A percentile compares a stretch with the other conserved stretches of the same genome.
Conservation (phyloP, 2,797 vertebrate genomes). For the Coregonus suidteri region DNA sequence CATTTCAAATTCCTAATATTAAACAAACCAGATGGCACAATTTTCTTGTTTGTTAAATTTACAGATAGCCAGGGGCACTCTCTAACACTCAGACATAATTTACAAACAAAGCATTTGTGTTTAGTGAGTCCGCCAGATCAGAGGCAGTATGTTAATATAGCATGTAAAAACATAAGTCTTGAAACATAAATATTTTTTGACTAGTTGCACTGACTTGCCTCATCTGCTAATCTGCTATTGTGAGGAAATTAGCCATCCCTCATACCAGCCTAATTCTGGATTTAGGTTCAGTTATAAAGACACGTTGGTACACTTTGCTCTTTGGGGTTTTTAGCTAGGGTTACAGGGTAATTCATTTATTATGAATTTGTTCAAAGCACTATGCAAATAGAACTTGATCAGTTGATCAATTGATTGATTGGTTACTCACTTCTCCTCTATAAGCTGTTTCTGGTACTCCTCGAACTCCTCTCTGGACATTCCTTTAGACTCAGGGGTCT, state of each 20-base stretch:
- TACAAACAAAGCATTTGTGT: too few species aligned
- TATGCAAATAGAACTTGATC: neutral
- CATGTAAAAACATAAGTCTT: too few species aligned
- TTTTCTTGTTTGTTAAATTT: too few species aligned
- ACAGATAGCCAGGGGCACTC: too few species aligned
- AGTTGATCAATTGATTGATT: neutral
- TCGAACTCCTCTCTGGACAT: slow-evolving; percentile 76
- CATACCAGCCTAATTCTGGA: too few species aligned
- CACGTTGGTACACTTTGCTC: neutral
- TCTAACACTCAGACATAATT: too few species aligned
- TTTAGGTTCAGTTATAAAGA: neutral
- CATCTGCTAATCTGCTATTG: slow-evolving; percentile 35
- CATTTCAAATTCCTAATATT: too few species aligned
- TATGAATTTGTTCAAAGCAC: neutral
- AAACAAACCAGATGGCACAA: too few species aligned
- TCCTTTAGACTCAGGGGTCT: slow-evolving; percentile 54
- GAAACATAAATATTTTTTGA: neutral
- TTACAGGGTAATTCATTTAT: neutral
- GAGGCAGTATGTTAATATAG: too few species aligned
- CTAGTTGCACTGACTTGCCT: slow-evolving; percentile 22
- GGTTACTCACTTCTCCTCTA: slow-evolving; percentile 79
- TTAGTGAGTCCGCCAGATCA: too few species aligned
- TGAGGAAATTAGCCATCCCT: slow-evolving; percentile 33
- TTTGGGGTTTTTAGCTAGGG: too few species aligned
- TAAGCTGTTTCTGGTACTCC: slow-evolving; percentile 76